Base-by-base conservation (phyloP, 2,113 vertebrate species). In the Embiotoca jacksoni region DNA sequence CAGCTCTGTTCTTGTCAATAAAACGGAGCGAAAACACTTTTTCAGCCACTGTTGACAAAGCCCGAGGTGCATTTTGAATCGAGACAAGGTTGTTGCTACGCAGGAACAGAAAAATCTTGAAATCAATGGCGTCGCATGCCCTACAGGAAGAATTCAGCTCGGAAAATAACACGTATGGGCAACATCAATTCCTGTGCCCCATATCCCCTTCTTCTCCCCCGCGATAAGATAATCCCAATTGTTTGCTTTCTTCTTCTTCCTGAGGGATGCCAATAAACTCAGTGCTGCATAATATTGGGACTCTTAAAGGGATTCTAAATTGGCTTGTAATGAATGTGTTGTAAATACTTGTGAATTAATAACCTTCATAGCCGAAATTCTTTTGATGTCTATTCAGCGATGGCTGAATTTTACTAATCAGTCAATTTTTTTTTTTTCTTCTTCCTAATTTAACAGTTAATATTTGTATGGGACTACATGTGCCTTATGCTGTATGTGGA, bases 401-500 rank as follows among this genome's bases (percentile, higher is more conserved):
- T 7, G 54, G 55, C 30, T 55, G 30, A 62, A 72, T 70, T 16
- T 56, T 59, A 55, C 13, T 30, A 35, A 61, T 82, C 8, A 9
- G 10, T 72, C 9, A 4, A 39, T 65, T 82, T 75, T 23, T 70
- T 23, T 70, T 59, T 75, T 79, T 14, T 70, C 23, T 23, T 23
- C 23, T 72, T 58, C 13, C 44, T 67, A 15, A 65, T 66, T 54
- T 58, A 32, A 39, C 52, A 56, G 41, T 44, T 54, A 36, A 46
- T 74, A 60, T 84, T 80, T 16, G 2, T 23, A 69, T 75, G 82
- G 68, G 54, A 84, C 53, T 74, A 72, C 4, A 68, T 83, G 90
- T 91, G 89, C 91, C 89, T 92, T 93, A 90, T 23, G 23, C 23
- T 23, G 23, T 58, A 39, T 72, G 78, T 83, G 60, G 36, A 84